A percentile compares a stretch with the other conserved stretches of the same genome.
These are phyloP conservation scores for Poeciliopsis occidentalis DNA, from an alignment of 2,113 vertebrate species.

Conservation along the genomic window DNA sequence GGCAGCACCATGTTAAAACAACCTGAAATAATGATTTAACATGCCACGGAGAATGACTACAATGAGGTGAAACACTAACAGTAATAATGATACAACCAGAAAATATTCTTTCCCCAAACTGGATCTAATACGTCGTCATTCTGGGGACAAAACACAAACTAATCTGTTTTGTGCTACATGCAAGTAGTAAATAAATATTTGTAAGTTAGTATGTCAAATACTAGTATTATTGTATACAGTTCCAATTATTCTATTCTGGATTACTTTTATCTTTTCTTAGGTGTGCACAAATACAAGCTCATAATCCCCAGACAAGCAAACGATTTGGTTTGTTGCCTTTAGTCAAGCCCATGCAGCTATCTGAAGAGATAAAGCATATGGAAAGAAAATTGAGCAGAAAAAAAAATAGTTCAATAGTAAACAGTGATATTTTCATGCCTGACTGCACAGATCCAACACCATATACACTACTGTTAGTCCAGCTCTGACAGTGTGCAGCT, in stretches of 20 bases:
- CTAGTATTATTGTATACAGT: no score
- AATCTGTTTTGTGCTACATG: no score
- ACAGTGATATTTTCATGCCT: conserved; percentile 12
- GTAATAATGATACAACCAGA: background rate
- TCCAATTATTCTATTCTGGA: background rate
- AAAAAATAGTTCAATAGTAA: conserved; percentile 19
- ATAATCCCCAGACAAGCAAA: background rate
- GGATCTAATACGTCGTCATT: background rate
- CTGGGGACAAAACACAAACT: background rate
- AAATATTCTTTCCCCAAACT: background rate
- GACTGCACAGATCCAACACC: conserved; percentile 28
- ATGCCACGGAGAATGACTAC: conserved; percentile 9
- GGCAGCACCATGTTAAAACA: background rate
- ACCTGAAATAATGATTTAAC: background rate
- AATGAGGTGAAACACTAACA: background rate
- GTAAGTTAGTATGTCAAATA: no score
- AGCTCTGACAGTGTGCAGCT: conserved; percentile 16
- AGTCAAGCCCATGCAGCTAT: background rate
- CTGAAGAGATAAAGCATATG: background rate
- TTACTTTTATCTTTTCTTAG: background rate
- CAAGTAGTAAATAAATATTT: no score
- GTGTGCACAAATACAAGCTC: background rate
- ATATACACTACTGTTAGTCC: conserved; percentile 30
- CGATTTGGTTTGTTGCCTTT: background rate
- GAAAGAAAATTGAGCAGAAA: background rate